phyloP scores from a whole-genome alignment of 2,888 invertebrate genomes.

The Plebejus anna region DNA sequence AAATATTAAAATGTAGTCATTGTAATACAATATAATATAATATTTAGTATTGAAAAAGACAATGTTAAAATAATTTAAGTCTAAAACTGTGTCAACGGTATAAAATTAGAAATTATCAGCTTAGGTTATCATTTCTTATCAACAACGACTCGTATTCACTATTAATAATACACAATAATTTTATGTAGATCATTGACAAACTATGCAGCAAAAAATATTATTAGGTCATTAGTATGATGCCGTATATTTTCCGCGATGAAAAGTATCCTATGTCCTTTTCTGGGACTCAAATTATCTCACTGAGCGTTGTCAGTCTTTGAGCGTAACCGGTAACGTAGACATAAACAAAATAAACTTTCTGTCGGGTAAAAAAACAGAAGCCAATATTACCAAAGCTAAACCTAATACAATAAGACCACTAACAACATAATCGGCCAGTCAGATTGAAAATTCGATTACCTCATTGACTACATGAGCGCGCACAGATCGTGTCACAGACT shows the following conservation, averaged over 20 bases:
- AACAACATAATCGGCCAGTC: conserved; percentile 9
- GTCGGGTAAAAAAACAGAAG: background rate
- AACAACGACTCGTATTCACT: background rate
- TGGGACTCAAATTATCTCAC: no score
- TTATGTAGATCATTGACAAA: background rate
- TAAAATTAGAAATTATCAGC: background rate
- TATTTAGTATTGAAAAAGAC: background rate
- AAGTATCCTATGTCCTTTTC: no score
- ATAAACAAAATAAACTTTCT: background rate
- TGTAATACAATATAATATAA: no score
- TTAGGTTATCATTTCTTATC: background rate
- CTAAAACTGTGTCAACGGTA: background rate
- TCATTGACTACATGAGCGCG: background rate
- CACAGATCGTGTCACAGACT: background rate
- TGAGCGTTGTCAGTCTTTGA: no score
- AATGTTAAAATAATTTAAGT: background rate
- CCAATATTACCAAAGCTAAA: background rate
- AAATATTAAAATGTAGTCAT: no score
- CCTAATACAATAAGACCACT: conserved; percentile 6
- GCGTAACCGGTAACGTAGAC: no score
- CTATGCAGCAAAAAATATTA: no score
- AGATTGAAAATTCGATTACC: conserved; percentile 4
- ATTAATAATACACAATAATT: background rate
- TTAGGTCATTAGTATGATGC: no score
- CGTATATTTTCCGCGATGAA: no score